Evolutionary conservation across 2,797 vertebrate genomes (phyloP), one percentile per base, ranked within the genome.

Genomic region (Oreochromis grahami): DNA sequence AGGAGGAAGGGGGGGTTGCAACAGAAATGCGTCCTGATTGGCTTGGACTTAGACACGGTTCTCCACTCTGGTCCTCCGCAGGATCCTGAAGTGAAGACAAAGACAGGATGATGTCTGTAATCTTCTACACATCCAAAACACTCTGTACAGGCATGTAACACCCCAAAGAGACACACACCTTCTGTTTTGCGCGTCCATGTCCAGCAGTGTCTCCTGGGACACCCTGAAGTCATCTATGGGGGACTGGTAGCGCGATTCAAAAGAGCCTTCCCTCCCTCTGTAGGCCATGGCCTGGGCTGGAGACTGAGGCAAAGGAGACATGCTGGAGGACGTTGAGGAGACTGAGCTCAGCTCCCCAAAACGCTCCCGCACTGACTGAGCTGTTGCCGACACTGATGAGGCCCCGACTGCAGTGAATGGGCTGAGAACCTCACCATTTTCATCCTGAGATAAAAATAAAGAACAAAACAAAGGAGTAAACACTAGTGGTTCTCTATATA

Each of bases 21-120:
- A 86, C 84, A 86, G 84, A 87, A 88, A 87, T 77, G 45, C 41
- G 14, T 91, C 93, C 88, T 89, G 87, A 93, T 86, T 84, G 86
- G 89, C 63, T 84, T 88, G 91, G 91, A 92, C 93, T 96, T 97
- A 98, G 94, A 98, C 97, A 41, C 97, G 97, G 95, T 98, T 99
- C 93, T 99, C 98, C 93, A 99, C 97, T 92, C 97, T 96, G 91
- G 98, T 97, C 96, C 98, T 96, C 85, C 97, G 96, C 88, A 97
- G 94, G 82, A 97, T 94, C 96, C 98, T 99, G 95, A 17, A 85
- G 85, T 86, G 65, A 84, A 92, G 84, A 95, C 83, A 93, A 86
- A 94, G 86, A 92, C 84, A 81, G 78, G 82, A 77, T 78, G 72
- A 84, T 13, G 77, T 86, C 82, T 87, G 77, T 82, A 88, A 84